These are phyloP conservation scores for Siderastrea siderea DNA, from an alignment of 92 coral and sea anemone genomes.

Conservation along the genomic window DNA sequence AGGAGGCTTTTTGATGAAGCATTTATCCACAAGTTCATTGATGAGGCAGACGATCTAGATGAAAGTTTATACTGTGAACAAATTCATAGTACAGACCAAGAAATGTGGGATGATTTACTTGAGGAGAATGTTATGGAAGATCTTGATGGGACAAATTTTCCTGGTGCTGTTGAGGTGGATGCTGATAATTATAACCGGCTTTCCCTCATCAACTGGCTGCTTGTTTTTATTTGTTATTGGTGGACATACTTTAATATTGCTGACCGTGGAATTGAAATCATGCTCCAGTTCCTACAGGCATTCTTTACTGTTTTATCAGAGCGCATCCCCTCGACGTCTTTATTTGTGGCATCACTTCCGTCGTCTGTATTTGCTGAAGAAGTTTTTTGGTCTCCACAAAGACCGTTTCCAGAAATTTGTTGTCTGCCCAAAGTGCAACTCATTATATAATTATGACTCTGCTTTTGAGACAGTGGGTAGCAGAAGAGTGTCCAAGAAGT, in stretches of 20 bases:
- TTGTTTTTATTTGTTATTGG: constrained; percentile 69
- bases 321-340: constrained; percentile 51
- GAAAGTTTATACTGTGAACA: not conserved
- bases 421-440: constrained; percentile 68
- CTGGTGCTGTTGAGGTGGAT: not conserved
- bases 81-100: not conserved
- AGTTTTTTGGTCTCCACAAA: constrained; percentile 53
- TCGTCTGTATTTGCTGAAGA: constrained; percentile 62
- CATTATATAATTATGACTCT: constrained; percentile 42
- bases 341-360: constrained; percentile 61
- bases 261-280: constrained; percentile 71
- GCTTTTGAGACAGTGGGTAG: constrained; percentile 52
- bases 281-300: constrained; percentile 59
- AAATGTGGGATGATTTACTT: not conserved
- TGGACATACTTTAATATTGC: constrained; percentile 60
- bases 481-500: constrained; percentile 45
- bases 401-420: constrained; percentile 60
- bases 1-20: constrained; percentile 12
- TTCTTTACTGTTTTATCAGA: too few relatives aligned
- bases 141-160: not conserved
- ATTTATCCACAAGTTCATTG: constrained; percentile 1
- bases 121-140: constrained; percentile 11
- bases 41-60: not conserved
- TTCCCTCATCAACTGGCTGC: constrained; percentile 50
- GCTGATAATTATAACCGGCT: not conserved